phyloP scores from a whole-genome alignment of 2,113 vertebrate species.

The Sander lucioperca region DNA sequence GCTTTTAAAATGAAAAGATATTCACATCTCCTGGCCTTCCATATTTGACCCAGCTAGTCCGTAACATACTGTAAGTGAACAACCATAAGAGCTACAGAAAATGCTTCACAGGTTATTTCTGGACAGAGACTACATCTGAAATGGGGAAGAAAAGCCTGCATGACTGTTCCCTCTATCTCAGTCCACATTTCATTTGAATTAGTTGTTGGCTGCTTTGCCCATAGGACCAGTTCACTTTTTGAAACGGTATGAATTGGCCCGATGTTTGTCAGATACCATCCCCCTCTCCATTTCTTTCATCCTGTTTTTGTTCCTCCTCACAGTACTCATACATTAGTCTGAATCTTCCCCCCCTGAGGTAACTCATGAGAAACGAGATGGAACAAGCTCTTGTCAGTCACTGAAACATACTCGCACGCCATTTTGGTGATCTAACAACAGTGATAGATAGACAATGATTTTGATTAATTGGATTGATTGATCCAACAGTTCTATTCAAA shows the following conservation, averaged over 20 bases:
- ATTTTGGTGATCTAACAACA: no score
- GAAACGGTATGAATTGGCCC: conserved; percentile 12
- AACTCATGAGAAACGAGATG: conserved; percentile 25
- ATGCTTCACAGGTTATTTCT: conserved; percentile 31
- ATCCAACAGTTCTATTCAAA: no score
- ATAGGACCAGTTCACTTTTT: conserved; percentile 36
- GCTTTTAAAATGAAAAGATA: background rate
- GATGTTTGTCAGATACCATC: conserved; percentile 24
- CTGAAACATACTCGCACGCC: background rate
- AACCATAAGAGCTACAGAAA: conserved; percentile 22
- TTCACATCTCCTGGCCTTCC: background rate
- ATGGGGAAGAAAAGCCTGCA: conserved; percentile 37
- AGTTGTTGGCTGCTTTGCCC: conserved; percentile 37
- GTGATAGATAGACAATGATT: no score
- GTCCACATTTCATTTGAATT: conserved; percentile 47
- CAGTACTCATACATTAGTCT: conserved; percentile 36
- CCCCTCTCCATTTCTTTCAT: conserved; percentile 32
- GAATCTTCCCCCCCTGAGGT: conserved; percentile 34
- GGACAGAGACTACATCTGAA: conserved; percentile 30
- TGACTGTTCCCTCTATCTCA: conserved; percentile 23
- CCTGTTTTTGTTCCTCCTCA: conserved; percentile 24
- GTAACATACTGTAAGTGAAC: conserved; percentile 10
- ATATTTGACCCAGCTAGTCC: background rate
- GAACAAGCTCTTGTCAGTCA: conserved; percentile 39
- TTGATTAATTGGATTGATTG: no score